Conservation (phyloP, 2,888 invertebrate species). For the Sericinus montela region DNA sequence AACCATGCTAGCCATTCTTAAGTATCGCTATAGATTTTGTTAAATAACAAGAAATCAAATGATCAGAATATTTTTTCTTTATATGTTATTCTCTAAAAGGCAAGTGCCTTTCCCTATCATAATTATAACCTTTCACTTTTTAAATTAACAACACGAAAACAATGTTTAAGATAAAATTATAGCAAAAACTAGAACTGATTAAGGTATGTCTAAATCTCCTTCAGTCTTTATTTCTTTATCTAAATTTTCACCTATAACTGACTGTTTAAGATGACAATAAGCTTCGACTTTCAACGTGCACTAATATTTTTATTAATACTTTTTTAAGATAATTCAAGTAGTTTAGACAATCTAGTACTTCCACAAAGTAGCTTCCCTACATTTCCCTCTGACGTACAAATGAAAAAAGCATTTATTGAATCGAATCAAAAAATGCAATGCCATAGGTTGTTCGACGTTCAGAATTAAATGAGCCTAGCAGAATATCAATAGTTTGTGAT, state of each 20-base stretch:
- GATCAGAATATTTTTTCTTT: no score
- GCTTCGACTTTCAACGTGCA: neutral
- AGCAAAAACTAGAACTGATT: neutral
- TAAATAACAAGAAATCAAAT: neutral
- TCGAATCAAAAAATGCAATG: conserved; percentile 30
- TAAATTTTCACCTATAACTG: neutral
- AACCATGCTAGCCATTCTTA: no score
- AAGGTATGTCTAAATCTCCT: neutral
- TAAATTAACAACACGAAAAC: neutral
- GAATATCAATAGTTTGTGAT: conserved; percentile 46
- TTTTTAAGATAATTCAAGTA: neutral
- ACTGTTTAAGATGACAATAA: neutral
- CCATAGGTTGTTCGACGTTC: conserved; percentile 37
- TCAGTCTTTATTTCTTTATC: neutral
- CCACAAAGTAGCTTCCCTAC: neutral
- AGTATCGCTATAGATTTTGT: no score
- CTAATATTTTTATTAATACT: neutral
- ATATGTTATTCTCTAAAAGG: no score
- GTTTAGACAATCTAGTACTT: neutral
- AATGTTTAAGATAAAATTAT: neutral
- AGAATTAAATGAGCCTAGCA: conserved; percentile 16
- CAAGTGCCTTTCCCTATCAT: neutral
- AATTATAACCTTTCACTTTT: neutral
- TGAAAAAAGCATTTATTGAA: conserved; percentile 41
- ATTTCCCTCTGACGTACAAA: conserved; percentile 28